phyloP scores from a whole-genome alignment of 2,797 vertebrate species.

The Ptychadena robeensis region DNA sequence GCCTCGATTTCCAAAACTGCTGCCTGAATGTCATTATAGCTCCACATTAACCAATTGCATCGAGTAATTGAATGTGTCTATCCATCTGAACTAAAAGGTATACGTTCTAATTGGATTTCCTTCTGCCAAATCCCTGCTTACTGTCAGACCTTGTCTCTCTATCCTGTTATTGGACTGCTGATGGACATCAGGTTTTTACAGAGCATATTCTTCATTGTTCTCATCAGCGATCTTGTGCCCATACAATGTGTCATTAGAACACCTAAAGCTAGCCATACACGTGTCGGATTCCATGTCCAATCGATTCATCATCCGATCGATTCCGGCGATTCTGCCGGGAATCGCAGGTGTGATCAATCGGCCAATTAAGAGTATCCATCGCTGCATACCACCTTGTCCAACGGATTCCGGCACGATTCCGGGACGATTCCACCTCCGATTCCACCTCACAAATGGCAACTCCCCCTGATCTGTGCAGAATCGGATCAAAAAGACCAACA shows the following conservation, averaged over 20 bases:
- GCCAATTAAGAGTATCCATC: too few relatives aligned
- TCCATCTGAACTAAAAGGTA: constrained; percentile 58
- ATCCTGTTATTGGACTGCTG: constrained; percentile 37
- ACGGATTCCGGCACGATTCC: too few relatives aligned
- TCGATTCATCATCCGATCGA: too few relatives aligned
- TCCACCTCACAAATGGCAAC: too few relatives aligned
- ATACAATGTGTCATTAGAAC: neutral
- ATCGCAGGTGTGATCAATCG: too few relatives aligned
- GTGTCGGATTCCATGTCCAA: too few relatives aligned
- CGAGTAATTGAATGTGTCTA: constrained; percentile 54
- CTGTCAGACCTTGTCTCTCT: constrained; percentile 49
- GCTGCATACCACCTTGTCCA: too few relatives aligned
- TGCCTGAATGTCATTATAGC: constrained; percentile 46
- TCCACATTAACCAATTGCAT: constrained; percentile 52
- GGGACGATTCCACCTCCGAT: too few relatives aligned
- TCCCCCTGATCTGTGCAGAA: too few relatives aligned
- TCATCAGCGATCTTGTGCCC: neutral
- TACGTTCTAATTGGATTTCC: constrained; percentile 54
- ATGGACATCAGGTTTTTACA: constrained; percentile 44
- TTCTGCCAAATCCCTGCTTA: constrained; percentile 57
- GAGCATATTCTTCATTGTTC: constrained; percentile 17
- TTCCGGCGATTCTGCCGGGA: too few relatives aligned
- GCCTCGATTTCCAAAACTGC: constrained; percentile 3
- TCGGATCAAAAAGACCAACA: too few relatives aligned
- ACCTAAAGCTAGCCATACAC: neutral